Base-by-base conservation (phyloP, 2,888 invertebrate genomes). In the Spisula subtruncata region DNA sequence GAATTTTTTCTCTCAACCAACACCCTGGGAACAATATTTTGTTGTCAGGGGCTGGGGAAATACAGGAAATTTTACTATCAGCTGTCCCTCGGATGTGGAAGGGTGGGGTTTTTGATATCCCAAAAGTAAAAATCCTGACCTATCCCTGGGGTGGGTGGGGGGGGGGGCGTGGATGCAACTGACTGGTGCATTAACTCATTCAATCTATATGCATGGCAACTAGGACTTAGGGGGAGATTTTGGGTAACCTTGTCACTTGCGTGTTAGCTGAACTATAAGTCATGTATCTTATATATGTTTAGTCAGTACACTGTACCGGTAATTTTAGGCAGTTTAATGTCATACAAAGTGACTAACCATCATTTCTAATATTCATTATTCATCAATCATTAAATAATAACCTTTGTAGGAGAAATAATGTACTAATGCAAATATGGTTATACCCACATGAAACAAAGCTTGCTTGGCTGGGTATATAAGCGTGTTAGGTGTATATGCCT, bases 121-220 rank as follows among this genome's bases (percentile, higher is more conserved):
- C n/a, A n/a, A n/a, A n/a, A n/a, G n/a, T n/a, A n/a, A n/a, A n/a
- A n/a, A n/a, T n/a, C n/a, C n/a, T n/a, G n/a, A n/a, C n/a, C n/a
- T n/a, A n/a, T n/a, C n/a, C n/a, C n/a, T n/a, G n/a, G n/a, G n/a
- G n/a, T n/a, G n/a, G n/a, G n/a, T n/a, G n/a, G n/a, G n/a, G n/a
- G n/a, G n/a, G n/a, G n/a, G n/a, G n/a, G n/a, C n/a, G n/a, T n/a
- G n/a, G n/a, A n/a, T n/a, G n/a, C n/a, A n/a, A n/a, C n/a, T n/a
- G n/a, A n/a, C n/a, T 85, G 35, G 35, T 75, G 51, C 79, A 80
- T 85, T 48, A 25, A n/a, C 25, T n/a, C n/a, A 35, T 75, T 41
- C 41, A 75, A 35, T 14, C 75, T 32, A 75, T 35, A 16, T 16
- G 75, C 75, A 75, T 75, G 75, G 75, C 75, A 75, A 75, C 75